Evolutionary conservation across 1,140 invertebrate genomes (phyloP).

Genomic region (Lepidostoma basale): DNA sequence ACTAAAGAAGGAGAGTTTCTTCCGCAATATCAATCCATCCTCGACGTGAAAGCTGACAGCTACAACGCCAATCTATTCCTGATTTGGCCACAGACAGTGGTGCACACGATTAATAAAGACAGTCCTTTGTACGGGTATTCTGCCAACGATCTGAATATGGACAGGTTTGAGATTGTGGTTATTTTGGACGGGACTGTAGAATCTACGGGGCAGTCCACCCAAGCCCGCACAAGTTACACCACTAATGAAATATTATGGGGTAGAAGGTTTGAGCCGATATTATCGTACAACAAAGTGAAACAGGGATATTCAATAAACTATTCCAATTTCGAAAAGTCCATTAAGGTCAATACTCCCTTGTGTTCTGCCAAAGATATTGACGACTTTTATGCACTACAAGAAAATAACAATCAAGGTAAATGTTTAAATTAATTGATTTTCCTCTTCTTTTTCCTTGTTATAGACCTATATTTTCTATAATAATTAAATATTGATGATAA

Average conservation of each 20-base stretch:
- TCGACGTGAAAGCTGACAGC: conserved; percentile 75
- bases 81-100: conserved; percentile 85
- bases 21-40: conserved; percentile 73
- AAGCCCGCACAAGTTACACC: conserved; percentile 70
- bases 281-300: conserved; percentile 78
- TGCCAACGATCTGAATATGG: conserved; percentile 78
- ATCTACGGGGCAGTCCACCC: conserved; percentile 69
- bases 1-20: conserved; percentile 76
- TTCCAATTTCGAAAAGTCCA: conserved; percentile 78
- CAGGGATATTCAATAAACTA: conserved; percentile 88
- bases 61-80: conserved; percentile 77
- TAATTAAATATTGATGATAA: no score
- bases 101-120: conserved; percentile 72
- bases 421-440: no score
- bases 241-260: conserved; percentile 76
- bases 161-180: conserved; percentile 77
- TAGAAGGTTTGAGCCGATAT: conserved; percentile 70
- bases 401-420: neutral
- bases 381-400: conserved; percentile 59
- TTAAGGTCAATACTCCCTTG: conserved; percentile 81
- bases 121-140: conserved; percentile 82
- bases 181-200: conserved; percentile 77
- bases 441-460: no score
- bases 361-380: conserved; percentile 80
- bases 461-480: no score